Evolutionary conservation across 2,113 vertebrate species (phyloP).

Genomic region (Willisornis vidua): DNA sequence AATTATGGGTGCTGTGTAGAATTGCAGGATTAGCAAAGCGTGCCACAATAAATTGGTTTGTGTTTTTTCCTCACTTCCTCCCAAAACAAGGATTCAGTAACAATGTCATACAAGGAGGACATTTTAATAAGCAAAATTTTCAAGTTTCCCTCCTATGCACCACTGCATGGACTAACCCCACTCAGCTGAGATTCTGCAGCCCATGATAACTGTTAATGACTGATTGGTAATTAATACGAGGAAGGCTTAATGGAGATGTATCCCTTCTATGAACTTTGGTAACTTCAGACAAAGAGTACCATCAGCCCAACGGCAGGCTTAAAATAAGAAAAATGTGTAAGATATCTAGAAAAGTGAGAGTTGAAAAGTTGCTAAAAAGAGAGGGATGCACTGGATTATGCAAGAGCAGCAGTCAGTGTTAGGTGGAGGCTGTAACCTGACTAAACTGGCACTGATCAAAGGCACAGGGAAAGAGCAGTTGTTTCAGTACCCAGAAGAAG

Average conservation of each 20-base stretch:
- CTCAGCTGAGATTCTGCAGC: not conserved
- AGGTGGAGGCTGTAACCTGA: not conserved
- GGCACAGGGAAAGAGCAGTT: not conserved
- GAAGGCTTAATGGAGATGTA: not conserved
- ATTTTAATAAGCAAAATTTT: not conserved
- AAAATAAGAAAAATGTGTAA: not conserved
- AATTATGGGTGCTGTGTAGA: not conserved
- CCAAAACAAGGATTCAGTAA: not conserved
- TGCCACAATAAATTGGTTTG: not conserved
- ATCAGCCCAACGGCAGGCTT: not conserved
- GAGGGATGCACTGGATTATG: not conserved
- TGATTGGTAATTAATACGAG: not conserved
- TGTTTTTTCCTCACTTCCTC: not conserved
- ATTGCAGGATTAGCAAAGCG: not conserved
- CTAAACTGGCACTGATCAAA: slow-evolving; percentile 1
- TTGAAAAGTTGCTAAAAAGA: not conserved
- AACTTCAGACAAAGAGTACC: not conserved
- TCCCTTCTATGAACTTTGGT: not conserved
- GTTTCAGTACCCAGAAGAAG: not conserved
- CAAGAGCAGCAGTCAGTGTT: not conserved
- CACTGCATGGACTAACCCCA: not conserved
- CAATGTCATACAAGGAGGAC: not conserved
- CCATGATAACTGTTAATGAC: not conserved
- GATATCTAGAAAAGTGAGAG: not conserved
- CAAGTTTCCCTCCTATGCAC: not conserved